phyloP scores from a whole-genome alignment of 2,797 vertebrate species.

The Microctenopoma lineatum region DNA sequence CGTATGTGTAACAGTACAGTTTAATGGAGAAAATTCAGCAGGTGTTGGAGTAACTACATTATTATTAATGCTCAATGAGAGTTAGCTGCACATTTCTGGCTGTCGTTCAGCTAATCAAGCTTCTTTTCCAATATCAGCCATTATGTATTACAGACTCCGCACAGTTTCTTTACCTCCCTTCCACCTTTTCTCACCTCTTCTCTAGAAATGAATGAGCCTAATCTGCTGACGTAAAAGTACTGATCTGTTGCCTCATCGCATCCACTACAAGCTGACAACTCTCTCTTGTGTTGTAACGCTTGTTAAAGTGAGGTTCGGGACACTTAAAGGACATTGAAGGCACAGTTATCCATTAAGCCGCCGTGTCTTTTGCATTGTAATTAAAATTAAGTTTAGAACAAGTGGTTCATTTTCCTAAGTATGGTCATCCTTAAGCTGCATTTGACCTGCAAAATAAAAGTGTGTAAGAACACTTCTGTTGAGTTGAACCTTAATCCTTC shows the following conservation, averaged over 20 bases:
- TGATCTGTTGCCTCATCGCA: conserved; percentile 14
- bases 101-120: not conserved
- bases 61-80: not conserved
- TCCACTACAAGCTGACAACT: conserved; percentile 4
- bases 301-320: not conserved
- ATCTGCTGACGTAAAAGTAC: conserved; percentile 27
- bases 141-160: too few species aligned
- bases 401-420: not conserved
- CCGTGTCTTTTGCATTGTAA: not conserved
- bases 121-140: not conserved
- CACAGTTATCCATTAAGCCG: not conserved
- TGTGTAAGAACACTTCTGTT: not conserved
- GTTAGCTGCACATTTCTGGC: not conserved
- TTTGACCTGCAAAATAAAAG: not conserved
- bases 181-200: conserved; percentile 12
- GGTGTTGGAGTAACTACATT: not conserved
- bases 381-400: not conserved
- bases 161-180: too few species aligned
- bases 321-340: not conserved
- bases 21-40: not conserved
- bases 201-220: conserved; percentile 32
- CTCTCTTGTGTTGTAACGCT: not conserved
- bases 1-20: not conserved
- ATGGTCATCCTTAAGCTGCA: not conserved
- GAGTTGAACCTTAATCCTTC: too few species aligned